Base-by-base conservation (phyloP, 2,113 vertebrate genomes). In the Psittacus erithacus region DNA sequence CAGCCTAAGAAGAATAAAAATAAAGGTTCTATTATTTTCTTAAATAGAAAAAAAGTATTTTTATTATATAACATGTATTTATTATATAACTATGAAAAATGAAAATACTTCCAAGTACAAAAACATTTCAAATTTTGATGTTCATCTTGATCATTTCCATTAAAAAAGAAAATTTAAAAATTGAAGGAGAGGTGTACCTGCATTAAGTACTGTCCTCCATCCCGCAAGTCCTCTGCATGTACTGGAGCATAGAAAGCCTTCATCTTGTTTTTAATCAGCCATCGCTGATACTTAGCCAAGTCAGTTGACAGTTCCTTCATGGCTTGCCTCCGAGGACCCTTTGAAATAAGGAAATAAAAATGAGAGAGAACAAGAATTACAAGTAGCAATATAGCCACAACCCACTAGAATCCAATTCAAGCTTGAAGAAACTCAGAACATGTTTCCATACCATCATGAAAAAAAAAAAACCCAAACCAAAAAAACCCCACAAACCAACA, bases 221-320 rank as follows among this genome's bases (percentile, higher is more conserved):
- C 98, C 64, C 99, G 98, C 90, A 99, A 97, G 94, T 99, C 99
- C 82, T 99, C 99, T 41, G 99, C 99, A 65, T 99, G 99, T 29
- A 99, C 99, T 4, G 99, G 98, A 2, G 99, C 98, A 97, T 99
- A 99, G 97, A 99, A 99, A 29, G 98, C 99, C 96, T 99, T 99
- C 97, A 98, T 99, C 97, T 99, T 99, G 43, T 98, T 99, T 97
- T 98, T 99, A 92, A 99, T 98, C 33, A 99, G 98, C 99, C 99
- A 99, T 39, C 99, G 98, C 71, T 99, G 99, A 82, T 99, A 99
- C 43, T 97, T 98, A 43, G 98, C 77, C 96, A 99, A 97, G 81
- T 99, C 99, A 70, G 98, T 97, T 47, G 98, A 97, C 69, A 99
- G 94, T 18, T 99, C 99, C 95, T 99, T 99, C 92, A 99, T 98